These are phyloP conservation scores for Chloropsis hardwickii DNA, from an alignment of 2,113 vertebrate genomes.

Conservation along the genomic window DNA sequence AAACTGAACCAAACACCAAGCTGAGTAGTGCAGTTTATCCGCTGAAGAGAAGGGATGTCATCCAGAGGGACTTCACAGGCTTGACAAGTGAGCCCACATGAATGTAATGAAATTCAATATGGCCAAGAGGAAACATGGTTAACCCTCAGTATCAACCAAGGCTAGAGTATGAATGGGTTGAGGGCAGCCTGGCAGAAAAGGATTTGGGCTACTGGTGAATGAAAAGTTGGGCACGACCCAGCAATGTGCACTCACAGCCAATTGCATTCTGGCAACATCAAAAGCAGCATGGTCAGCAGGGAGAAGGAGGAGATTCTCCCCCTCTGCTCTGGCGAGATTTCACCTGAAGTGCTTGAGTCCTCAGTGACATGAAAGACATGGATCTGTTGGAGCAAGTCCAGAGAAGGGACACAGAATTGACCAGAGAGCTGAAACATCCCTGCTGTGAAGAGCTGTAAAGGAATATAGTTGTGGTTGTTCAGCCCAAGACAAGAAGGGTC, in stretches of 20 bases:
- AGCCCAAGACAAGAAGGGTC: not conserved
- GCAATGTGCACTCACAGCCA: fast-evolving
- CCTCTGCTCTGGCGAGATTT: not conserved
- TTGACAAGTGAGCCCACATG: not conserved
- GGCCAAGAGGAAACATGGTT: not conserved
- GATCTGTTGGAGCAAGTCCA: not conserved
- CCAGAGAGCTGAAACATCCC: not conserved
- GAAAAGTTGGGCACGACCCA: not conserved
- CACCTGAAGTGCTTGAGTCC: not conserved
- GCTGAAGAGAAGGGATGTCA: not conserved
- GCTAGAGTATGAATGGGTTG: not conserved
- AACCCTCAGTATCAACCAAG: not conserved
- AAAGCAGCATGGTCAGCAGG: not conserved
- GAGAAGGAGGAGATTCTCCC: not conserved
- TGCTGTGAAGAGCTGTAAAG: not conserved
- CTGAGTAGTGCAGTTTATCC: fast-evolving
- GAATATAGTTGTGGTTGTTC: not conserved
- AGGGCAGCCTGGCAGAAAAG: not conserved
- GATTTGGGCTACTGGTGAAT: not conserved
- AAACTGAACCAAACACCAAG: not conserved
- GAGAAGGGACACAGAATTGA: not conserved
- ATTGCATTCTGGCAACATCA: not conserved
- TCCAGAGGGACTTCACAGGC: not conserved
- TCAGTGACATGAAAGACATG: not conserved
- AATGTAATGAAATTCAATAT: not conserved